Base-by-base conservation (phyloP, 1,140 invertebrate genomes). In the Dinoponera quadriceps region DNA sequence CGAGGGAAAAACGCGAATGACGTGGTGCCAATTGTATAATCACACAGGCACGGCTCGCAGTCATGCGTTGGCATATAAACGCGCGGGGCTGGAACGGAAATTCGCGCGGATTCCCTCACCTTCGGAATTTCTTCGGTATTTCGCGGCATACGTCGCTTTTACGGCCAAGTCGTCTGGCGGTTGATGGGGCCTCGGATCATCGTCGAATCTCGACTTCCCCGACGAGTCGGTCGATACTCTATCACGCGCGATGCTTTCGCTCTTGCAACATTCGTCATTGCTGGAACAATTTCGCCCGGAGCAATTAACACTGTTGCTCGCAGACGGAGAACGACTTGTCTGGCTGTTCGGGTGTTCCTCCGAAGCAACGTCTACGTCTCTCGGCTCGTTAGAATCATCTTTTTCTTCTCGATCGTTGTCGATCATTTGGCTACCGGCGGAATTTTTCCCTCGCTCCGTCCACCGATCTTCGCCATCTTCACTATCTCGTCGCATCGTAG, bases 21-120 rank as follows among this genome's bases (percentile, higher is more conserved):
- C 82, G 75, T 48, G 57, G 55, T 9, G 25, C 27, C 66, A 38
- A 51, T 81, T 81, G 63, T 84, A 80, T 80, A 84, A 81, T 81
- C 63, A 81, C 44, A 51, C 33, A 13, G 16, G 44, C 60, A 80
- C 75, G 75, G 48, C 20, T 38, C 44, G 29, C 5, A 33, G 29
- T 33, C 5, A 33, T 33, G 29, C 29, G 2, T 44, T 9, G 38
- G 38, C 4, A 44, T 44, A 44, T 9, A 44, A 3, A 44, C 38
- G 9, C 2, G 29, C 29, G 29, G 2, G 5, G 29, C 5, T 5
- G 29, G 29, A n/a, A 11, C 54, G n/a, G 54, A 22, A 55, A 20
- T 9, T 55, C 14, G 18, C 18, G 48, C 27, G 16, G 18, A 44
- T 72, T 83, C 48, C 29, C 74, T 86, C 75, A 87, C 85, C 85